Evolutionary conservation across 2,113 vertebrate species (phyloP), one percentile per base, ranked within the genome.

Genomic region (Thomomys bottae): DNA sequence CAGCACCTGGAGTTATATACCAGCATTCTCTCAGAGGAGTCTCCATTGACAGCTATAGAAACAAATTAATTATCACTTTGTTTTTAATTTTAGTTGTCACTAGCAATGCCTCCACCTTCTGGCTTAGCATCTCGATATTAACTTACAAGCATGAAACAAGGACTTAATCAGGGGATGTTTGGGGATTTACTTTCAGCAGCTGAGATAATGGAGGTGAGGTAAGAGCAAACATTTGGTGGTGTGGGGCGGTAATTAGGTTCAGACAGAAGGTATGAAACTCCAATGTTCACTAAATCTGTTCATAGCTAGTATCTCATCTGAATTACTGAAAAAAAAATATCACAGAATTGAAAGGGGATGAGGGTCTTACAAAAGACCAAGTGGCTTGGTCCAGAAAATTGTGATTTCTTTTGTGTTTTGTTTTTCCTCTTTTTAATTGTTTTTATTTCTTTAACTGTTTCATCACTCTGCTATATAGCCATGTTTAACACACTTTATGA

Each of bases 61-160:
- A 84, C 92, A 96, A 77, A 95, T 94, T 94, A 92, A 96, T 96
- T 95, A 26, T 68, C 93, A 95, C 70, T 91, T 96, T 88, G 90
- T 64, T 95, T 96, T 91, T 95, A 66, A 95, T 96, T 94, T 92
- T 90, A 82, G 75, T 78, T 94, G 76, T 90, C 94, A 76, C 57
- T 86, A 93, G 81, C 80, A 6, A 92, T 94, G 67, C 93, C 89
- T 90, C 93, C 88, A 88, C 0, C 93, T 94, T 89, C 81, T 88
- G 59, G 57, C 78, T 83, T 79, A 91, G 79, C 78, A 94, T 89
- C 49, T 87, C 72, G 92, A 91, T 95, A 95, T 95, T 97, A 95
- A 87, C 84, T 94, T 92, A 90, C 64, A 68, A 32, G 66, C 75
- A 94, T 88, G 90, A 91, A 96, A 93, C 49, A 86, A 92, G 91